Percentiles rank a stretch among this genome's conserved stretches.
Evolutionary conservation across 2,888 invertebrate species (phyloP).

Genomic region (Amblyjoppa proteus): DNA sequence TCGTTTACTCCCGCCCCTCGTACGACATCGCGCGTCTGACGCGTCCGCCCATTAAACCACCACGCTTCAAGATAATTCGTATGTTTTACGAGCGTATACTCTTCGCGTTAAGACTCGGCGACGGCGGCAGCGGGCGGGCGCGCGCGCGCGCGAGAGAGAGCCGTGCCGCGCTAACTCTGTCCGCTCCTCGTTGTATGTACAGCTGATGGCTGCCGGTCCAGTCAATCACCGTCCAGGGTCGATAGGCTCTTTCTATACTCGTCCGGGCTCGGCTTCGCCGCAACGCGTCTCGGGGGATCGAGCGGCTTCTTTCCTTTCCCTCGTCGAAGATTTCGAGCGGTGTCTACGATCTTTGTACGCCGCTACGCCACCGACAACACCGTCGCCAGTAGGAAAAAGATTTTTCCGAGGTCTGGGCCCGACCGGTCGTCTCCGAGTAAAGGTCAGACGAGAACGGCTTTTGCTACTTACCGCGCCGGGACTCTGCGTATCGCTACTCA

Average conservation of each 20-base stretch:
- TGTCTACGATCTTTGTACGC: conserved; percentile 1
- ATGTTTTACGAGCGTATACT: conserved; percentile 78
- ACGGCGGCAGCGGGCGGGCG: conserved; percentile 33
- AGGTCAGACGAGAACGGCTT: conserved; percentile 67
- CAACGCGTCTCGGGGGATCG: conserved; percentile 25
- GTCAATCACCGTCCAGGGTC: conserved; percentile 33
- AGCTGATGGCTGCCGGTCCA: conserved; percentile 16
- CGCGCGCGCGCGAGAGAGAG: conserved; percentile 15
- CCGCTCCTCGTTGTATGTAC: conserved; percentile 7
- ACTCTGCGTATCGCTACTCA: conserved; percentile 44
- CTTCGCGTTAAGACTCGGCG: conserved; percentile 63
- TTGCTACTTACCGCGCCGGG: conserved; percentile 54
- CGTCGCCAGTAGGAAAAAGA: conserved; percentile 30
- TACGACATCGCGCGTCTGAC: conserved; percentile 86
- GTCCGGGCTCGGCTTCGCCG: background rate
- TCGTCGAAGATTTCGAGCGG: conserved; percentile 20
- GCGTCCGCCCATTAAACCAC: conserved; percentile 81
- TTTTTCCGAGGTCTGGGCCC: conserved; percentile 51
- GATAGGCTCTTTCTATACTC: conserved; percentile 15
- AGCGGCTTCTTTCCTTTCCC: conserved; percentile 14
- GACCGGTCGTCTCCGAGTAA: conserved; percentile 56
- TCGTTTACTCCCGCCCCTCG: conserved; percentile 78
- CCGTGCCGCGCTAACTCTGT: conserved; percentile 22
- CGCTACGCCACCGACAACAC: background rate
- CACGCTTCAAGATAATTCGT: conserved; percentile 82